Percentiles rank a stretch among this genome's conserved stretches.
These are phyloP conservation scores for Columba janthina DNA, from an alignment of 2,113 vertebrate species.

Conservation along the genomic window DNA sequence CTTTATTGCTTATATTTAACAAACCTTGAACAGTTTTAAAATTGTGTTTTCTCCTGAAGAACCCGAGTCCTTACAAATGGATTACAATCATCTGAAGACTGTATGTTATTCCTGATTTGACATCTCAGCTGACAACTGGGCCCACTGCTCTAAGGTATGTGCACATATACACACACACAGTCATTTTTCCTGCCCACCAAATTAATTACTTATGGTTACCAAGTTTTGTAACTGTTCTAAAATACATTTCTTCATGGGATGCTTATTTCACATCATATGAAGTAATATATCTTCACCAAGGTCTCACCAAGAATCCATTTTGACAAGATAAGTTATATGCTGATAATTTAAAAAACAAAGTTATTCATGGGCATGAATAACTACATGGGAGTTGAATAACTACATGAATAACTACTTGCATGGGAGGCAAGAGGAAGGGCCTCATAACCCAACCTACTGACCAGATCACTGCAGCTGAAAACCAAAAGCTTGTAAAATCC, in stretches of 20 bases:
- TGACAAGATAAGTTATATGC: background rate
- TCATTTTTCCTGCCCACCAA: background rate
- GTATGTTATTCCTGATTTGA: background rate
- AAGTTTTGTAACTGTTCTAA: background rate
- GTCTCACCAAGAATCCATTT: background rate
- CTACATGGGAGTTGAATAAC: too few species aligned
- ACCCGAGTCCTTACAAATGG: background rate
- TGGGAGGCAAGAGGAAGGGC: background rate
- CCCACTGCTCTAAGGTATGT: background rate
- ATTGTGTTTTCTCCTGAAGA: background rate
- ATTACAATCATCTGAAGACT: background rate
- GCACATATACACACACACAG: background rate
- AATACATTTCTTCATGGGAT: background rate
- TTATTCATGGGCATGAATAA: fast-evolving
- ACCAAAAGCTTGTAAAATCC: background rate
- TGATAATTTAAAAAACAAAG: background rate
- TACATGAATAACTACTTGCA: too few species aligned
- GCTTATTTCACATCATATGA: background rate
- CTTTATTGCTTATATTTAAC: background rate
- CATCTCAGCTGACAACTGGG: background rate
- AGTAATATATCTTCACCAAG: background rate
- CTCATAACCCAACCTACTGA: background rate
- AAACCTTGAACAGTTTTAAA: background rate
- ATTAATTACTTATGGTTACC: background rate
- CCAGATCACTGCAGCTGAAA: background rate